phyloP scores from a whole-genome alignment of 1,140 invertebrate genomes.

The Bilobella aurantiaca region DNA sequence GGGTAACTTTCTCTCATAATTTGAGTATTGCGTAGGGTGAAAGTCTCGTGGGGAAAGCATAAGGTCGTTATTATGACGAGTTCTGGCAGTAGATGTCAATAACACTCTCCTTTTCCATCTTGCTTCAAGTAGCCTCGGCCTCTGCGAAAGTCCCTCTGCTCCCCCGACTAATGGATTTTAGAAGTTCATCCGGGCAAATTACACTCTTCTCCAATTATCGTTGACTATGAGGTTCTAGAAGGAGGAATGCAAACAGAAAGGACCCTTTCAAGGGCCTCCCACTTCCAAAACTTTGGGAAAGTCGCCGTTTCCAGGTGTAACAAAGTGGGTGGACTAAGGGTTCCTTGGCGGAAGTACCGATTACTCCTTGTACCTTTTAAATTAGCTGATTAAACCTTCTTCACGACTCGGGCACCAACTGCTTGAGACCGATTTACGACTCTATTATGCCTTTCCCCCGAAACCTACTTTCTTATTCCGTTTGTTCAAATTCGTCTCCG shows the following conservation, averaged over 20 bases:
- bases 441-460: constrained; percentile 23
- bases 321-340: neutral
- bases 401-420: constrained; percentile 11
- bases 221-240: too few relatives aligned
- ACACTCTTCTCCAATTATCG: neutral
- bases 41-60: too few relatives aligned
- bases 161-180: neutral
- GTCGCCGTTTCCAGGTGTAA: neutral
- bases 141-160: neutral
- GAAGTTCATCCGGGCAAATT: constrained; percentile 5
- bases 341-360: neutral
- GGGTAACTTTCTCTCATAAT: neutral
- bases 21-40: too few relatives aligned
- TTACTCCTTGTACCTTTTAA: constrained; percentile 3
- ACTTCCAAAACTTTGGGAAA: too few relatives aligned
- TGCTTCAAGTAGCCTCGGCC: neutral
- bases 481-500: neutral
- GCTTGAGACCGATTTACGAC: constrained; percentile 27
- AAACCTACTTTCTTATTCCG: neutral
- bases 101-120: constrained; percentile 18
- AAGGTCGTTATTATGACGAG: constrained; percentile 22
- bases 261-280: too few relatives aligned
- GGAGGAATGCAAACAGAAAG: too few relatives aligned
- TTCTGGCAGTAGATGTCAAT: constrained; percentile 26
- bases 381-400: constrained; percentile 13